Evolutionary conservation across 2,888 invertebrate species (phyloP), one percentile per base, ranked within the genome.

Genomic region (Meliscaeva auricollis): DNA sequence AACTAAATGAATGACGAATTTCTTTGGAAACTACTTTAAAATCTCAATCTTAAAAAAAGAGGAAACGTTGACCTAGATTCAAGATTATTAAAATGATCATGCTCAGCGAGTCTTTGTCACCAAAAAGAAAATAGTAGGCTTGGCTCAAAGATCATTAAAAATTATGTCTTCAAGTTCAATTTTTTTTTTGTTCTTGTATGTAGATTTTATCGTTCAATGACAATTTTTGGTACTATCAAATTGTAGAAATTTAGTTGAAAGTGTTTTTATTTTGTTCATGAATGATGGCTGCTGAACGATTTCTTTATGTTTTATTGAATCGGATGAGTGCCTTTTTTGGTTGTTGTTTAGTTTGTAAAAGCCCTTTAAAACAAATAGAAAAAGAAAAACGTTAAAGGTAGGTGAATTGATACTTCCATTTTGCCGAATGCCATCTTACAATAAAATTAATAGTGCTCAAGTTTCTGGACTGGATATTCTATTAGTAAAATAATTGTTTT

Each of bases 81-180:
- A 15, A 30, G 35, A 32, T 5, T 15, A 11, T 32, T 64, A 46
- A 35, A 66, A 22, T n/a, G 4, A 35, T 48, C 13, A 8, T 38
- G n/a, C n/a, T 50, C 46, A 35, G 48, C 50, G 66, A 50, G 5
- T 50, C n/a, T n/a, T 50, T 66, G 66, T 66, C 48, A 66, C 50
- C 48, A 50, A 50, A 50, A 4, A 26, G 8, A 35, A 20, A 66
- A 48, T 13, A 46, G 15, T 17, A 32, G 17, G 32, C 9, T 46
- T 17, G 17, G 17, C 17, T 17, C 15, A 54, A 30, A 54, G 17
- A 46, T 62, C 26, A 62, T 62, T n/a, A 15, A 52, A 15, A 11
- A 60, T n/a, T 4, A 38, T 9, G 26, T 26, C 26, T 58, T 17
- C 13, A 58, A 58, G 35, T 38, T 30, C 9, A 58, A 20, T 11